Evolutionary conservation across 2,888 invertebrate species (phyloP), one percentile per base, ranked within the genome.

Genomic region (Philaethria dido): DNA sequence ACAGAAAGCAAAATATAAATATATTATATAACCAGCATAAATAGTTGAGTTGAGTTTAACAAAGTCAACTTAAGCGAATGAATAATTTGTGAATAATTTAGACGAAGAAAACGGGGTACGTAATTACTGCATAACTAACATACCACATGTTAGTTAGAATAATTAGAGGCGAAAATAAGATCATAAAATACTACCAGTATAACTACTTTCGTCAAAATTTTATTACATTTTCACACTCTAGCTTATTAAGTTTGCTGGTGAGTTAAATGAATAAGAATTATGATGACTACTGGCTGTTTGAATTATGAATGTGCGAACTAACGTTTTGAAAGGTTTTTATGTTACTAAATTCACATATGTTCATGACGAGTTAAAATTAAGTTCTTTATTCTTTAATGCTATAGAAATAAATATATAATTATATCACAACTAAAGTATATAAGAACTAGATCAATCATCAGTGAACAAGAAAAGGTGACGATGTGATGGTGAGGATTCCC

Each of bases 41-140:
- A 20, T 55, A 20, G 29, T 45, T 54, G 54, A 66, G 54, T 36
- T 45, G 42, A 14, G 36, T 47, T 57, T 39, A 57, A 39, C 55
- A 42, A 42, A 57, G 39, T 39, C n/a, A 57, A 57, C n/a, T 57
- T 59, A 44, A 59, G 45, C 29, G 29, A 59, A 59, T 47, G 39
- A 54, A 67, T 63, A 63, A 45, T 66, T 61, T 42, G 44, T 65
- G 62, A 57, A 48, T 55, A 66, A 64, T 66, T 50, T 25, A 59
- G 52, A 60, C 36, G 80, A 83, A 82, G 74, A 75, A 73, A 73
- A 70, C 71, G 72, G 73, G 60, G 36, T 75, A 77, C 77, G 79
- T 83, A 83, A 84, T 84, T 83, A 79, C 80, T 69, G 74, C 74
- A 69, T 71, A 80, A 77, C 81, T 80, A n/a, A 80, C 82, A 82